Evolutionary conservation across 2,113 vertebrate species (phyloP).

Genomic region (Calonectris borealis): DNA sequence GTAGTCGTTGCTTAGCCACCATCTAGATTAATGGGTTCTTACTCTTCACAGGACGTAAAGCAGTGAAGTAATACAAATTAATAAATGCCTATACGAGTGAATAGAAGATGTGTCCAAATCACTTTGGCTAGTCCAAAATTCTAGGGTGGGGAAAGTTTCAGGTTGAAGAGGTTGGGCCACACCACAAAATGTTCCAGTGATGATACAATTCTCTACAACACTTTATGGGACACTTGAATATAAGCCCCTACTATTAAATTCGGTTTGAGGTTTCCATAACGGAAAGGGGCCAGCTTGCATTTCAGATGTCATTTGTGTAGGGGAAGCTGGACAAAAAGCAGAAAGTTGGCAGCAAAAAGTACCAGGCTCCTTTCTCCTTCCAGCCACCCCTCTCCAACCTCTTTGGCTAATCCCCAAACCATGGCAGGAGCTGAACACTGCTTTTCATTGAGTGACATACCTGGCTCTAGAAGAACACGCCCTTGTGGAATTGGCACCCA

Average conservation of each 20-base stretch:
- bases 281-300: slow-evolving; percentile 16
- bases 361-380: slow-evolving; percentile 39
- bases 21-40: background rate
- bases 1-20: background rate
- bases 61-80: background rate
- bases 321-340: slow-evolving; percentile 58
- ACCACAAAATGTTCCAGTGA: slow-evolving; percentile 26
- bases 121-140: background rate
- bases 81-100: background rate
- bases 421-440: slow-evolving; percentile 42
- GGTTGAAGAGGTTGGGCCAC: slow-evolving; percentile 8
- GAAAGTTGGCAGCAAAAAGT: slow-evolving; percentile 44
- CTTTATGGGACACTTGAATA: slow-evolving; percentile 31
- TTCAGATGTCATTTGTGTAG: slow-evolving; percentile 52
- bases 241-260: slow-evolving; percentile 34
- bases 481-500: slow-evolving; percentile 48
- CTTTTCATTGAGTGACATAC: slow-evolving; percentile 63
- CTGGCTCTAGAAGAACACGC: slow-evolving; percentile 50
- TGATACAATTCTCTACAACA: slow-evolving; percentile 13
- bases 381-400: slow-evolving; percentile 4
- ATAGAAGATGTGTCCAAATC: background rate
- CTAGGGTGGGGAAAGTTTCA: background rate
- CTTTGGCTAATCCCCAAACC: slow-evolving; percentile 53
- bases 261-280: slow-evolving; percentile 36
- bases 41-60: background rate